These are phyloP conservation scores for Hypothenemus hampei DNA, from an alignment of 1,140 invertebrate genomes.

Conservation along the genomic window DNA sequence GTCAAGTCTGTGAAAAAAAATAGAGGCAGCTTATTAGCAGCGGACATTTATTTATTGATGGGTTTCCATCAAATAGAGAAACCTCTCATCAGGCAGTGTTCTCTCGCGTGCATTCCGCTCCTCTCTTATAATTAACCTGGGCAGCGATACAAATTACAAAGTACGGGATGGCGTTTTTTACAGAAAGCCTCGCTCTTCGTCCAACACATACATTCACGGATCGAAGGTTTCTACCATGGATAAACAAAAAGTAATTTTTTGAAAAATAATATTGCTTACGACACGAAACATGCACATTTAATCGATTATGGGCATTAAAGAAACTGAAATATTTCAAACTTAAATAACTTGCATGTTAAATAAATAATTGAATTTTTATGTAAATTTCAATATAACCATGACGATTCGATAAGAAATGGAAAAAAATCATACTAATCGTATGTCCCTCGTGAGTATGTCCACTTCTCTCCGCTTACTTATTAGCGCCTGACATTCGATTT, in stretches of 20 bases:
- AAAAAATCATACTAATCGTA: not conserved
- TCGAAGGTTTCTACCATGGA: constrained; percentile 39
- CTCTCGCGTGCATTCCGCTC: constrained; percentile 27
- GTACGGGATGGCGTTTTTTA: constrained; percentile 42
- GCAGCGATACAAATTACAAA: constrained; percentile 46
- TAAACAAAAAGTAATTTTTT: not conserved
- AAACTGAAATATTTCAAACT: too few relatives aligned
- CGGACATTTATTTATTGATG: constrained; percentile 35
- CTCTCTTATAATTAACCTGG: constrained; percentile 43
- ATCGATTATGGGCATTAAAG: too few relatives aligned
- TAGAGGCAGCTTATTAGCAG: constrained; percentile 26
- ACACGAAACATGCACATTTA: too few relatives aligned
- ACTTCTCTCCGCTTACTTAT: constrained; percentile 37
- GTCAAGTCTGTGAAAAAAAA: constrained; percentile 23
- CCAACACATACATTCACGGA: constrained; percentile 45
- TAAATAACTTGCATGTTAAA: too few relatives aligned
- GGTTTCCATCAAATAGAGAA: constrained; percentile 34
- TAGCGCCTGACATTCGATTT: constrained; percentile 49
- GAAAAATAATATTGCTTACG: too few relatives aligned
- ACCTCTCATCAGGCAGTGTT: constrained; percentile 39
- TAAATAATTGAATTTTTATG: too few relatives aligned
- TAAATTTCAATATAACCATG: too few relatives aligned
- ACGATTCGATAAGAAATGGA: too few relatives aligned
- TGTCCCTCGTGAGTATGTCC: constrained; percentile 13
- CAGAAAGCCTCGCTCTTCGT: constrained; percentile 26